These are phyloP conservation scores for Cataglyphis rosenhaueri DNA, from an alignment of 2,888 invertebrate genomes.

Conservation along the genomic window DNA sequence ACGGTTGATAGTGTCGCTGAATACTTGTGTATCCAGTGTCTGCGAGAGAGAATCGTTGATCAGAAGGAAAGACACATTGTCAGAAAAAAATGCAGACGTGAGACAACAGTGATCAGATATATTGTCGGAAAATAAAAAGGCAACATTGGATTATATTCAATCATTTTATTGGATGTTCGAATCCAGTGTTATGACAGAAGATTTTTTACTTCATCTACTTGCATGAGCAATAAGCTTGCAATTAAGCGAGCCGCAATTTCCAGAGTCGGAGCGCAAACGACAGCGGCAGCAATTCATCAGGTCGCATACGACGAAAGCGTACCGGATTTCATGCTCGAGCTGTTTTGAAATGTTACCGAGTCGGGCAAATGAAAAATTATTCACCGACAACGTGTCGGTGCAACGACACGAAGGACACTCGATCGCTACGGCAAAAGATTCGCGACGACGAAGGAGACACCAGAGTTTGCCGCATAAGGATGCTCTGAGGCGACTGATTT, in stretches of 20 bases:
- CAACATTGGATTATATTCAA: background rate
- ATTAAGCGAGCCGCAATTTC: slow-evolving; percentile 30
- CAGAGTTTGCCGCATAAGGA: slow-evolving; percentile 35
- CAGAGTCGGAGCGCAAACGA: slow-evolving; percentile 25
- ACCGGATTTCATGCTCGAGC: slow-evolving; percentile 35
- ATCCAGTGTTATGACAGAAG: slow-evolving; percentile 2
- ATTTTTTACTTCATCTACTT: slow-evolving; percentile 4
- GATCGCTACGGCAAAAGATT: slow-evolving; percentile 33
- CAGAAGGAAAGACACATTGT: background rate
- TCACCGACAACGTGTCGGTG: slow-evolving; percentile 36
- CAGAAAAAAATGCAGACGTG: background rate
- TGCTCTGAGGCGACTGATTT: slow-evolving; percentile 45
- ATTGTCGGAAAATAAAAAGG: background rate
- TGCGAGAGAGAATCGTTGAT: background rate
- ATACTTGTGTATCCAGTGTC: background rate
- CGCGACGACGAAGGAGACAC: slow-evolving; percentile 23
- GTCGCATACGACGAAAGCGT: slow-evolving; percentile 37
- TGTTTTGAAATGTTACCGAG: slow-evolving; percentile 39
- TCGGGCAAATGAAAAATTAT: slow-evolving; percentile 46
- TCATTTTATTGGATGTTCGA: background rate
- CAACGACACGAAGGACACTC: slow-evolving; percentile 59
- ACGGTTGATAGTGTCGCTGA: slow-evolving; percentile 14
- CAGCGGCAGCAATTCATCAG: slow-evolving; percentile 39
- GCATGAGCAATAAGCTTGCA: slow-evolving; percentile 24
- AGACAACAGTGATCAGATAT: background rate